phyloP scores from a whole-genome alignment of 2,113 vertebrate genomes.

The Dasyprocta punctata region DNA sequence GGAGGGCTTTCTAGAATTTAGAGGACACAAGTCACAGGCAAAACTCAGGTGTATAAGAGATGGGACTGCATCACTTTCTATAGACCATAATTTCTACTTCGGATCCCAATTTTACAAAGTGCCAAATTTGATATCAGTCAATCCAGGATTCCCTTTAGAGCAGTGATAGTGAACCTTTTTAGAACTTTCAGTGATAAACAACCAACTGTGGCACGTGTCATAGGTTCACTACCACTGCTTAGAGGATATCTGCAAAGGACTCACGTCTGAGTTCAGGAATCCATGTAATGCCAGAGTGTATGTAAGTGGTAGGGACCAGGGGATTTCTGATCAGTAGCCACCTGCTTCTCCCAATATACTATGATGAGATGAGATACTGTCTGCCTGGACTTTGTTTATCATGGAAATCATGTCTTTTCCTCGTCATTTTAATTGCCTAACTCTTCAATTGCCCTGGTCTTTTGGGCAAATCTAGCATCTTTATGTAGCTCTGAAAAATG shows the following conservation, averaged over 20 bases:
- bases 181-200: neutral
- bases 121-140: neutral
- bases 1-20: neutral
- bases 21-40: neutral
- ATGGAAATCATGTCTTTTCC: neutral
- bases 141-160: neutral
- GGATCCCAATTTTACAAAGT: neutral
- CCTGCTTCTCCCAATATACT: neutral
- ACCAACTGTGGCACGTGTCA: neutral
- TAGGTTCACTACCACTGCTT: neutral
- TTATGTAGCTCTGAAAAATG: neutral
- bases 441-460: neutral
- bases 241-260: neutral
- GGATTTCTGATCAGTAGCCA: neutral
- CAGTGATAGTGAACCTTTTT: neutral
- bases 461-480: neutral
- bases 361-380: neutral
- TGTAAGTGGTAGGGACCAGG: neutral
- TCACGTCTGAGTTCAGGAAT: neutral
- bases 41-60: neutral
- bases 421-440: neutral
- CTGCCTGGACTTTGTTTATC: neutral
- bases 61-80: neutral
- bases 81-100: constrained; percentile 23
- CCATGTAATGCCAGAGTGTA: neutral